Conservation (phyloP, 2,888 invertebrate genomes). For the Malthinus flaveolus region DNA sequence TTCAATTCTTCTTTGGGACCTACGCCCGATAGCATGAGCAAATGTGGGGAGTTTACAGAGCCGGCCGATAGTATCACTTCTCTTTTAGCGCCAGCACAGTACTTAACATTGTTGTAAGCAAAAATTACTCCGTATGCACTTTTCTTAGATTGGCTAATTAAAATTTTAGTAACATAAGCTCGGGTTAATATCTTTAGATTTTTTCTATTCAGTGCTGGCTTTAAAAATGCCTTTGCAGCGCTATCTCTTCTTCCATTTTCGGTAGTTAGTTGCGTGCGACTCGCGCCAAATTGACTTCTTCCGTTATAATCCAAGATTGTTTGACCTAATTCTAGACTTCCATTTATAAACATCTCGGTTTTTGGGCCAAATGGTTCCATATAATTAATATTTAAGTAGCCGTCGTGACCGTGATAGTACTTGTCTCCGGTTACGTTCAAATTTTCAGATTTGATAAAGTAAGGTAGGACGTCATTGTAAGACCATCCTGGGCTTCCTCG, state of each 20-base stretch:
- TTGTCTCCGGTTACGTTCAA: constrained; percentile 52
- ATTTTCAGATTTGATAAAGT: too few relatives aligned
- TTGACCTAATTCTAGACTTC: constrained; percentile 69
- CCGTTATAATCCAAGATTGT: constrained; percentile 71
- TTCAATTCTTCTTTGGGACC: too few relatives aligned
- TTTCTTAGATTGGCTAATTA: constrained; percentile 62
- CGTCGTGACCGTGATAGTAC: constrained; percentile 65
- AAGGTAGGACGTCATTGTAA: background rate
- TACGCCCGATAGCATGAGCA: too few relatives aligned
- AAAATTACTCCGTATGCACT: constrained; percentile 43
- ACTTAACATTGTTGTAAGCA: too few relatives aligned
- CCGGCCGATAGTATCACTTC: too few relatives aligned
- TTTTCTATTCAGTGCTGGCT: constrained; percentile 62
- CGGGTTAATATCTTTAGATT: constrained; percentile 72
- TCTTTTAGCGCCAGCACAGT: too few relatives aligned
- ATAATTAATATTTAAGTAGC: constrained; percentile 67
- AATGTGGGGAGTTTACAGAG: too few relatives aligned
- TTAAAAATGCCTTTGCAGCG: constrained; percentile 73
- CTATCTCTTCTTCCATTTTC: constrained; percentile 75
- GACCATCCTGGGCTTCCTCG: background rate
- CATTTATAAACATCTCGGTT: constrained; percentile 64
- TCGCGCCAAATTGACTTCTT: constrained; percentile 64
- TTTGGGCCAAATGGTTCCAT: constrained; percentile 64
- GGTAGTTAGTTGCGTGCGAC: constrained; percentile 68
- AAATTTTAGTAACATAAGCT: constrained; percentile 67